Evolutionary conservation across 37 sponge, comb jelly and placozoan genomes (phyloP), one percentile per base, ranked within the genome.

Genomic region (Theonella swinhoei): DNA sequence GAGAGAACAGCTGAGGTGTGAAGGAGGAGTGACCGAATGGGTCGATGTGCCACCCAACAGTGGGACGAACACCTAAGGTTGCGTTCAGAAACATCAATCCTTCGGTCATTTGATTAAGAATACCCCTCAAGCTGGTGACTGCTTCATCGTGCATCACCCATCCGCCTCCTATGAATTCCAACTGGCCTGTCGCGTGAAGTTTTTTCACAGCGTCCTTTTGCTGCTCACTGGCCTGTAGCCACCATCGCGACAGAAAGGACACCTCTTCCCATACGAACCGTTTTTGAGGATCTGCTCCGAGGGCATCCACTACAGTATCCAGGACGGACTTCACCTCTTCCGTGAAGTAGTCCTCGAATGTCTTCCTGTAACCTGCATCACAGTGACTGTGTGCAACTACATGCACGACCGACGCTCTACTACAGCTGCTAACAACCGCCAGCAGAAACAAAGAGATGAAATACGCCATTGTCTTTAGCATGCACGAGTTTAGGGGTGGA

Each of bases 141-240:
- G 97, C 97, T 36, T 97, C 97, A 62, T 97, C 97, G 61, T 91
- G 88, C 94, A 94, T 94, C 22, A 94, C 94, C 97, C 97, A 97
- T 4, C 97, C 97, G 61, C 92, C 97, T 28, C 89, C 88, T 2
- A 89, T 87, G 24, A 97, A 89, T 83, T 97, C 97, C 31, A 97
- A 61, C 80, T 91, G 92, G 1, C 88, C 88, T 35, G 32, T 11
- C 32, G 74, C 38, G n/a, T 65, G 66, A 4, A 83, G 75, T 20
- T 65, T 64, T 23, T 31, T 74, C 42, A 83, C 60, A 30, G 59
- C 4, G 19, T 35, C 35, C 33, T 64, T 43, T 41, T 61, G 36
- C 68, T 74, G 75, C 39, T 77, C 36, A 38, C 70, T 62, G 17
- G 68, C 69, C 59, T 89, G 68, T 35, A 34, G 20, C 90, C 90